Base-by-base conservation (phyloP, 64 coral and sea anemone genomes). In the Montipora cactus region DNA sequence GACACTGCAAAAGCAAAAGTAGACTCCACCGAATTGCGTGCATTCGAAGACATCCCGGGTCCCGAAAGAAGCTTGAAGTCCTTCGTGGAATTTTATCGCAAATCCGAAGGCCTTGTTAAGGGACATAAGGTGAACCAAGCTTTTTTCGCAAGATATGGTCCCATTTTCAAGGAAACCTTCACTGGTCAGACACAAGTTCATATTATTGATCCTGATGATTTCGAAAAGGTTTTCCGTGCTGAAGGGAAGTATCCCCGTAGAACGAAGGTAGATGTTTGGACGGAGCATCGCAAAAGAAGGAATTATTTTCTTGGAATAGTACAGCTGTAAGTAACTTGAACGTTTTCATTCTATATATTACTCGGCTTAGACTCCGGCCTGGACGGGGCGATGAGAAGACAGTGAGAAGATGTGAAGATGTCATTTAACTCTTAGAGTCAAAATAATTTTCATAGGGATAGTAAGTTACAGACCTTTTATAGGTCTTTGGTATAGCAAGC, bases 181-280 rank as follows among this genome's bases (percentile, higher is more conserved):
- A 52, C 81, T 7, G 16, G 44, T 15, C 78, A 76, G 18, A 28
- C 20, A 74, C 67, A 67, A 16, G 92, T 93, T 0, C 82, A 93
- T 61, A 4, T 88, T 3, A 49, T 93, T 13, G 61, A 93, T 58
- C 92, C 92, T 5, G 37, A 19, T 6, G 84, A 79, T 23, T 73
- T 13, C 0, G 75, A 87, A 48, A 93, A 70, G 14, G 92, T 93
- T 11, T 93, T 73, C 72, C 92, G 92, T 6, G 57, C 75, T 0
- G 92, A 93, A 15, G 92, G 92, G 47, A 93, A 93, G 44, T 93
- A 88, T 49, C 92, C 92, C 25, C 2, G 12, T 0, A 87, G 92
- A 28, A 7, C 48, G 19, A 6, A 13, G 8, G 0, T 93, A 1
- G 77, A 80, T n/a, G 1, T 10, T 22, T 46, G 53, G 48, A 0